Conservation (phyloP, 2,113 vertebrate species). For the Nesogale talazaci region DNA sequence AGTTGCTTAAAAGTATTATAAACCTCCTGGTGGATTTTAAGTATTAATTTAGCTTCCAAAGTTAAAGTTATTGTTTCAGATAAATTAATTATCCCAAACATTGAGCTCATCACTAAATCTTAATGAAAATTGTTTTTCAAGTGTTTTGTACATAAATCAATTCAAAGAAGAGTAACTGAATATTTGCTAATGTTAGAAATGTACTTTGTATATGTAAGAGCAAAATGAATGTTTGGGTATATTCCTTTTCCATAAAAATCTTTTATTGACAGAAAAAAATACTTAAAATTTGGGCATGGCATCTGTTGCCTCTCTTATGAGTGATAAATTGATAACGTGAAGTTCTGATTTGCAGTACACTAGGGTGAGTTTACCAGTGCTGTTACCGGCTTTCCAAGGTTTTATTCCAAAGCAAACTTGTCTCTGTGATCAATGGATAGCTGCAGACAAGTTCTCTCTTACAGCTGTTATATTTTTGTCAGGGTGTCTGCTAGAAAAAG, state of each 20-base stretch:
- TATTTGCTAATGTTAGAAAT: slow-evolving; percentile 64
- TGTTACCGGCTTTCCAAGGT: too few species aligned
- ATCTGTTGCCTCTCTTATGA: slow-evolving; percentile 36
- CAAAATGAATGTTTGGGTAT: slow-evolving; percentile 40
- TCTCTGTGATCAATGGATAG: too few species aligned
- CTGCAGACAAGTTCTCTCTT: too few species aligned
- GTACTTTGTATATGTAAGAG: slow-evolving; percentile 47
- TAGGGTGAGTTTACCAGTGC: too few species aligned
- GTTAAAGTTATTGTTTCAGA: slow-evolving; percentile 40
- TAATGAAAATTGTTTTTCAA: slow-evolving; percentile 64
- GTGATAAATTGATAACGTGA: slow-evolving; percentile 17
- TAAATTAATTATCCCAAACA: slow-evolving; percentile 53
- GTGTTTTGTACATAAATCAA: slow-evolving; percentile 58
- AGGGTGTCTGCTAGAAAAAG: too few species aligned
- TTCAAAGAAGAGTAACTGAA: slow-evolving; percentile 50
- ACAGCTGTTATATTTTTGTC: too few species aligned
- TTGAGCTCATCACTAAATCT: slow-evolving; percentile 48
- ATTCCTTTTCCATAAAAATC: slow-evolving; percentile 53
- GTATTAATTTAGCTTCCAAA: slow-evolving; percentile 41
- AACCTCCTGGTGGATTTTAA: slow-evolving; percentile 50
- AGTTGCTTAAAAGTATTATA: slow-evolving; percentile 54
- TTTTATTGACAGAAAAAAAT: slow-evolving; percentile 43
- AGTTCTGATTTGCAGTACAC: slow-evolving; percentile 34
- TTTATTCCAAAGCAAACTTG: too few species aligned
- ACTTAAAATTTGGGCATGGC: not conserved